Base-by-base conservation (phyloP, 2,888 invertebrate genomes). In the Pemphredon lugubris region DNA sequence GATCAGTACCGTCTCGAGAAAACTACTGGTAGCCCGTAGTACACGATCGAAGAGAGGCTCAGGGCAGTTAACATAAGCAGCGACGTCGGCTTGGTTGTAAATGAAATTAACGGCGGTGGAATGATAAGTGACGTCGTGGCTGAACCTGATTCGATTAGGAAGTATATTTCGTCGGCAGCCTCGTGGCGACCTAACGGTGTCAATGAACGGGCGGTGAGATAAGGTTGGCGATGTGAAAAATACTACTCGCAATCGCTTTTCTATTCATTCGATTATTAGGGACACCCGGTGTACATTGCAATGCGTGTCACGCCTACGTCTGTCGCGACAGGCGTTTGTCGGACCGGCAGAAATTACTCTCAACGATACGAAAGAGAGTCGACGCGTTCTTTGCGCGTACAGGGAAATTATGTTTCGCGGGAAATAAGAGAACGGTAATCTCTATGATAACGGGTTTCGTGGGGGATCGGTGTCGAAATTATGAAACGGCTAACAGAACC, bases 81-180 rank as follows among this genome's bases (percentile, higher is more conserved):
- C 53, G 34, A 73, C 77, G 82, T 77, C 77, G 82, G 77, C 80
- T 77, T 64, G 78, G 64, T 79, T 82, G 84, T 81, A 87, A 87
- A 87, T 85, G 82, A 81, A 85, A 87, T 87, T 87, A 87, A 87
- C 82, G 74, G 83, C 82, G 75, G 57, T 77, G 81, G 72, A 79
- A 83, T 79, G 84, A 86, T 85, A 86, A 87, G 84, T 84, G 83
- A 81, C 84, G 82, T 75, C 76, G 75, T 68, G 55, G 59, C 68
- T 80, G 80, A 76, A 83, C 85, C 82, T 87, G 85, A 88, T 87
- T 86, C 83, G 85, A 88, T 88, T 88, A 88, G 81, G 83, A 88
- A 87, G 83, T 82, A 75, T 85, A 82, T 85, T 77, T 74, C 64
- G 71, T 66, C 53, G 45, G 14, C 42, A 7, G 59, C 45, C 63